These are phyloP conservation scores for Virgularia gustaviana DNA, from an alignment of 92 coral and sea anemone genomes.

Conservation along the genomic window DNA sequence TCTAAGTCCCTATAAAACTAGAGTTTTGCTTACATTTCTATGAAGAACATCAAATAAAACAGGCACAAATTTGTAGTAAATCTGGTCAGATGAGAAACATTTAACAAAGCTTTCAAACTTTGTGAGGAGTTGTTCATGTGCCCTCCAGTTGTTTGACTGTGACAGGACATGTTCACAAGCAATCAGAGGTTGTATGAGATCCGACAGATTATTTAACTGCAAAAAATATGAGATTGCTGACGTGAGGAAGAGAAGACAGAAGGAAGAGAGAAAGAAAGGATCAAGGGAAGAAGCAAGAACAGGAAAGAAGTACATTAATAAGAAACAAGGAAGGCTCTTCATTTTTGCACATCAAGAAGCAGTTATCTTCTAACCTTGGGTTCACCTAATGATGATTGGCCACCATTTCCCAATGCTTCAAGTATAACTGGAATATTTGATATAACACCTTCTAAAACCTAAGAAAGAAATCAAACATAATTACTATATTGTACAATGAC, in stretches of 20 bases:
- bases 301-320: not conserved
- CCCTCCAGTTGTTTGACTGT: slow-evolving; percentile 97
- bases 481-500: not conserved
- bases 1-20: slow-evolving; percentile 64
- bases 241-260: not conserved
- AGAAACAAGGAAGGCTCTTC: not conserved
- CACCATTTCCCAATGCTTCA: slow-evolving; percentile 85
- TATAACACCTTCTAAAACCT: slow-evolving; percentile 95
- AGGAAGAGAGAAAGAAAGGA: not conserved
- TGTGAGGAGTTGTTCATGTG: slow-evolving; percentile 81
- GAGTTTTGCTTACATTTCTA: slow-evolving; percentile 77
- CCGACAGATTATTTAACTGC: slow-evolving; percentile 96
- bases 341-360: not conserved
- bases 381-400: slow-evolving; percentile 65
- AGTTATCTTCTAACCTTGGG: slow-evolving; percentile 57
- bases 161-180: slow-evolving; percentile 94
- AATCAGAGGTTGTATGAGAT: slow-evolving; percentile 86
- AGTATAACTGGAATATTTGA: slow-evolving; percentile 83
- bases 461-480: not conserved
- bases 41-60: slow-evolving; percentile 80
- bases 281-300: not conserved
- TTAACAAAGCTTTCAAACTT: slow-evolving; percentile 87
- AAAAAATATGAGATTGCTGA: not conserved
- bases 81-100: slow-evolving; percentile 91
- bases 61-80: slow-evolving; percentile 98